Evolutionary conservation across 2,797 vertebrate genomes (phyloP), one percentile per base, ranked within the genome.

Genomic region (Sparus aurata): DNA sequence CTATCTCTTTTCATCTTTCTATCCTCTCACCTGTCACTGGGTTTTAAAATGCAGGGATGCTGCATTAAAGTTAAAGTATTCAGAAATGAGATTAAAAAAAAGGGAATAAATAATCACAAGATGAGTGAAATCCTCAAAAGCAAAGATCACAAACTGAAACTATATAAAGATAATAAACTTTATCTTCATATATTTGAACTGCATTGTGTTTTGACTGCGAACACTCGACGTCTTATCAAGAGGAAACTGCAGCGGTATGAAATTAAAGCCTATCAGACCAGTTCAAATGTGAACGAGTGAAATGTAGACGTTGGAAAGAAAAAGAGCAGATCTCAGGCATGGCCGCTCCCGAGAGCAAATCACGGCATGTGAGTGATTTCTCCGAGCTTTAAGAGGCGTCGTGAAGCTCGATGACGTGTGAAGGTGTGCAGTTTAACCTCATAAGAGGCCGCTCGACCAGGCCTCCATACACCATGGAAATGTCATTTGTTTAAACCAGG

Each of bases 1-100:
- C 67, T 41, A 74, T 60, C 78, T 62, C 62, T 59, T 69, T 61
- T 75, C 30, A 27, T 84, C 66, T 59, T 23, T 57, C 9, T 12
- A 12, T 52, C 49, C 20, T 52, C 73, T 83, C 46, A 62, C 79
- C 61, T 65, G 2, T 34, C 64, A 34, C 55, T 16, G 18, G 50
- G 0, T 8, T 22, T 43, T 27, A 22, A 22, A 13, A 41, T 38
- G 13, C 54, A 22, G 52, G 46, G 63, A 27, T 49, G 41, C 20
- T 57, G 18, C 57, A 47, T 53, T 52, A 3, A 52, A 63, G 58
- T 34, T 38, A 38, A 38, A 38, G 34, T 10, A 10, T 38, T 38
- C 8, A 38, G 9, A 18, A 49, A 23, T 3, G 43, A 43, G 43
- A 45, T 13, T n/a, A 60, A 41, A 5, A 23, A 8, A 60, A 22